Base-by-base conservation (phyloP, 1,140 invertebrate genomes). In the Arion vulgaris region DNA sequence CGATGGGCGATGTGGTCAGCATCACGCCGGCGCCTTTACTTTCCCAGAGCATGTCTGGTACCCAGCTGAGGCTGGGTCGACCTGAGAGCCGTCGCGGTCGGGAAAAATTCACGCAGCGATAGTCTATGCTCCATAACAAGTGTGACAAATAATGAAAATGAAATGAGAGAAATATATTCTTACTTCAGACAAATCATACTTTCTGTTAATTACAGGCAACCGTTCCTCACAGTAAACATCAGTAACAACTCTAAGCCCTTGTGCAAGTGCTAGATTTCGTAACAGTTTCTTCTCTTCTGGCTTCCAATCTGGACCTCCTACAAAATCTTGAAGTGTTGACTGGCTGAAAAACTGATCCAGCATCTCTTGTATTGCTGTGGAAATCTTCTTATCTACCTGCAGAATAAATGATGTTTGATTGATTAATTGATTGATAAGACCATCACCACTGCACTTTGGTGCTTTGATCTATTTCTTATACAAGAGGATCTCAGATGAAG, bases 301-400 rank as follows among this genome's bases (percentile, higher is more conserved):
- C 5, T n/a, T 32, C 78, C 78, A 80, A 28, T 80, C 78, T 19
- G 78, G 78, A 7, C 38, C 78, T 34, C 13, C 34, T 15, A 80
- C 68, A 51, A 71, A 80, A 23, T 71, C 78, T 49, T 49, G 41
- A 23, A 80, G 41, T 1, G 78, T 79, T 36, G 53, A 1, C 0
- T 15, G 4, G 36, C 53, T 26, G n/a, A 79, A 79, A 36, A 79
- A 66, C 26, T 66, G 45, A 23, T 39, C 36, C 57, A 79, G 53
- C 34, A 39, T 39, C 45, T 39, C 17, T 45, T 62, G 38, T 41
- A 79, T 79, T 32, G 76, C 76, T 45, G 17, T 68, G 4, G 51
- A 1, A 17, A 76, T 76, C 5, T 34, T 49, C 23, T 4, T 49
- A 36, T 57, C 45, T 15, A 79, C 34, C 76, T 79, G 36, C 53